Base-by-base conservation (phyloP, 2,888 invertebrate species). In the Andrena fulva region DNA sequence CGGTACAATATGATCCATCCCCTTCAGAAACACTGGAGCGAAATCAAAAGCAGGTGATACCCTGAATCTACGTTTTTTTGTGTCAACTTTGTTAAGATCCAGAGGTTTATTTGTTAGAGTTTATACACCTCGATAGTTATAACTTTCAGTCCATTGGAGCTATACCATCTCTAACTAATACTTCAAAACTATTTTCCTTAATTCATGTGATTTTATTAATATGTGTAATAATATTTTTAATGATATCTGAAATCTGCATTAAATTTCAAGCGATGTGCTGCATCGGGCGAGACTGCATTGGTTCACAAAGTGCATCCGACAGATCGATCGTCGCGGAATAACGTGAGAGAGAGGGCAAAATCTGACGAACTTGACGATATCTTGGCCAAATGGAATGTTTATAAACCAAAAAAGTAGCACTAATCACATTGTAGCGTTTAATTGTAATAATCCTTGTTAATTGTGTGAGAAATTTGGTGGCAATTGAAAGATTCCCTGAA, bases 381-480 rank as follows among this genome's bases (percentile, higher is more conserved):
- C 60, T 67, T 87, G 60, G 69, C 66, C 7, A 80, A 82, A 64
- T 87, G 89, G 88, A 90, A 90, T 70, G 80, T 89, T 42, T 75
- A 70, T 35, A 87, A 78, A 33, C 64, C 72, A 2, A 79, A 52
- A 48, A 84, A 82, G 4, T 82, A 77, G 42, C 6, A 7, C 2
- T 8, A 56, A 12, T 35, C 33, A 4, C 0, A 6, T 16, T 5
- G 48, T 6, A n/a, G 24, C n/a, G 8, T 16, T 1, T 48, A 48
- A 2, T 20, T 27, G 24, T 10, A 24, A 52, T 10, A n/a, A 24
- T 24, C 1, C 10, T 27, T 8, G 10, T 12, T 7, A 10, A n/a
- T 31, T 12, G 24, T 24, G 4, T 20, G 7, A 16, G 8, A 48
- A 75, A 76, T 69, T 79, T 56, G 10, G 24, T 8, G 29, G 73